Base-by-base conservation (phyloP, 2,888 invertebrate genomes). In the Drosophila prostipennis region DNA sequence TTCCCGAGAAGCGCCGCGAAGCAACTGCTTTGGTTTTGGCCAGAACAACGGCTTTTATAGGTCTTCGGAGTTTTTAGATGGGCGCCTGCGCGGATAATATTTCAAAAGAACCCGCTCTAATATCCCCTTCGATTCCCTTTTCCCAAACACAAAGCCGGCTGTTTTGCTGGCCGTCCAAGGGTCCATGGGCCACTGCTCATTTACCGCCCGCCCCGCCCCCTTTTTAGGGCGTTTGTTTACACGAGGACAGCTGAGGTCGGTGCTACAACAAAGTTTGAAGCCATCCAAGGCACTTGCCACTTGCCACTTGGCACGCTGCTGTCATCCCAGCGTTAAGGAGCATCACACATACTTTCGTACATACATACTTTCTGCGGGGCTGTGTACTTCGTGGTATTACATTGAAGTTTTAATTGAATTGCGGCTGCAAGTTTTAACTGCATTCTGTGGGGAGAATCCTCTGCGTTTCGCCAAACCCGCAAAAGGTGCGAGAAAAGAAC, bases 331-430 rank as follows among this genome's bases (percentile, higher is more conserved):
- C 52, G 64, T 52, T 72, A 64, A 71, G 72, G 72, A 71, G 54
- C 55, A 40, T 29, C 46, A 37, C 43, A 10, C 6, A 7, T n/a
- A 3, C n/a, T n/a, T n/a, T n/a, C n/a, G n/a, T 13, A 34, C 5
- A 16, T 52, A 14, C 8, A 10, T 42, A 10, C 26, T 10, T 53
- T 57, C 19, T 26, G 26, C 29, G 39, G 39, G 65, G 32, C 16
- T 52, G 49, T 69, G 60, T 54, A 39, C 59, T 40, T 46, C 16
- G 39, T 67, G 55, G 75, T 37, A 64, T 71, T 65, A 72, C 78
- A 82, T 80, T 79, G 78, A 84, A 84, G 83, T 84, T 84, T 84
- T 84, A 84, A 84, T 84, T 84, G 87, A 84, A 84, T 84, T 84
- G 84, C 80, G 84, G 84, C 77, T 73, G 87, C 74, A 84, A 84